Evolutionary conservation across 1,140 invertebrate species (phyloP), one percentile per base, ranked within the genome.

Genomic region (Mamestra configurata): DNA sequence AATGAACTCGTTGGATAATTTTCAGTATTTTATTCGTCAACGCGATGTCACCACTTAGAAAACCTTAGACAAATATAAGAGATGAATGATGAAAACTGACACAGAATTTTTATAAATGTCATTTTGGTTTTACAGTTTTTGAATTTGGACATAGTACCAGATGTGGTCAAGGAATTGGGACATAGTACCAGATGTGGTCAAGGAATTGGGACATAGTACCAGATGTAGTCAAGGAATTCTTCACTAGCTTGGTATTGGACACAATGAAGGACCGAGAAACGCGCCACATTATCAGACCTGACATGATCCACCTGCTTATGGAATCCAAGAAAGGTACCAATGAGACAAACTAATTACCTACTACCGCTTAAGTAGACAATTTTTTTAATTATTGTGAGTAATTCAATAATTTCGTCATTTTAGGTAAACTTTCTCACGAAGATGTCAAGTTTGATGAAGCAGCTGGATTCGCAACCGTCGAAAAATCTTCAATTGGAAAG

Each of bases 211-310:
- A 53, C 2, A 84, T 95, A 18, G 90, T 95, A 27, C 88, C 94
- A 78, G 89, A 88, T 8, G 79, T 86, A 15, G 88, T 93, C 4
- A 93, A 89, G 0, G 82, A 82, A n/a, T 96, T 95, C 75, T 96
- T 96, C 77, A 92, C 86, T 77, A 81, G 92, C 46, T 85, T 95
- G 24, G 94, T 96, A 4, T 86, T 91, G 15, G 89, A 95, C 70
- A 94, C 95, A 79, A 92, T 96, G 73, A 85, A 86, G 4, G 88
- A 96, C 73, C 88, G 96, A 1, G 88, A 95, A 73, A 84, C 84
- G 20, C 82, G 87, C 13, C 88, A 86, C 22, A 81, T 91, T n/a
- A 83, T 82, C 40, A 75, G 86, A 72, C 89, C 82, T 10, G 90
- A 92, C 80, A 86, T 95, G 88, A 82, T 95, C 0, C 88, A 95